These are phyloP conservation scores for Bruchidius siliquastri DNA, from an alignment of 2,888 invertebrate genomes.

Conservation along the genomic window DNA sequence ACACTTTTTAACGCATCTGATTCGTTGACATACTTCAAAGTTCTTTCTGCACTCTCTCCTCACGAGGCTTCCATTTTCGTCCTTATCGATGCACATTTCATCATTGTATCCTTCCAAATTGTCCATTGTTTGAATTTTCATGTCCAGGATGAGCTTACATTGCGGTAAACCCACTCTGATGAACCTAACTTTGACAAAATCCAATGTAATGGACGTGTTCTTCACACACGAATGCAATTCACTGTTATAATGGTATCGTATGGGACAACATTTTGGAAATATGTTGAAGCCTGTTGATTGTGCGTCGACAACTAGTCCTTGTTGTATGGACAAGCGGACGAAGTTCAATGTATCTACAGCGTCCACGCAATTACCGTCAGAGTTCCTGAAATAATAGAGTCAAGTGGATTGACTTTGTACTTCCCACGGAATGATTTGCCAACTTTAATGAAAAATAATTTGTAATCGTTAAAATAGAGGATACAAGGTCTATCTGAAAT, in stretches of 20 bases:
- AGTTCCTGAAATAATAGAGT: not conserved
- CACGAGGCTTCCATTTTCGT: slow-evolving; percentile 18
- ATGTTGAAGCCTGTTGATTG: not conserved
- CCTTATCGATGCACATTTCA: slow-evolving; percentile 25
- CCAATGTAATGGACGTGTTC: slow-evolving; percentile 12
- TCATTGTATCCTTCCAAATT: slow-evolving; percentile 8
- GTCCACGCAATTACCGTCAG: slow-evolving; percentile 19
- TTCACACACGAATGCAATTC: slow-evolving; percentile 26
- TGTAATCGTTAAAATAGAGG: no score
- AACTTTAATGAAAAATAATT: no score
- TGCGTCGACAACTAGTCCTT: not conserved
- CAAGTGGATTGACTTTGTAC: no score
- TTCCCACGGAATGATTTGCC: no score
- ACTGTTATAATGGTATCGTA: slow-evolving; percentile 27
- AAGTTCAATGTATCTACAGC: slow-evolving; percentile 8
- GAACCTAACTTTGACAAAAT: slow-evolving; percentile 22
- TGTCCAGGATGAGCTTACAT: slow-evolving; percentile 31
- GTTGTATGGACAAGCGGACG: slow-evolving; percentile 8
- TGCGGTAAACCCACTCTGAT: slow-evolving; percentile 30
- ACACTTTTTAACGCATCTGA: slow-evolving; percentile 51
- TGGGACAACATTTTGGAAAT: slow-evolving; percentile 37
- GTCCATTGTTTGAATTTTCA: slow-evolving; percentile 7
- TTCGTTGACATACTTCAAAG: slow-evolving; percentile 24
- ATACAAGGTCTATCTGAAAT: no score
- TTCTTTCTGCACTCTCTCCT: slow-evolving; percentile 29